phyloP scores from a whole-genome alignment of 2,888 invertebrate species.

The Eupsilia transversa region DNA sequence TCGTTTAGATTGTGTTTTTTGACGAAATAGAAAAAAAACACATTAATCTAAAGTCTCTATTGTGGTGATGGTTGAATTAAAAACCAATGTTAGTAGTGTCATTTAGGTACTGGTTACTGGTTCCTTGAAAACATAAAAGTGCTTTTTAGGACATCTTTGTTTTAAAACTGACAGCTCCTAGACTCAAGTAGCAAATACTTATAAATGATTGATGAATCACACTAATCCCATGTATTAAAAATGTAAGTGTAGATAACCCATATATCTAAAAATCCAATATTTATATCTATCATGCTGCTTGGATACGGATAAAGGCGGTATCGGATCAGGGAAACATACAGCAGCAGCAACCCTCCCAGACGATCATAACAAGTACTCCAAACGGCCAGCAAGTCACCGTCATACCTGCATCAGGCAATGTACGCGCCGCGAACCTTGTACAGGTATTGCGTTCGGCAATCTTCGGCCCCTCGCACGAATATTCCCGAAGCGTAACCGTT shows the following conservation, averaged over 20 bases:
- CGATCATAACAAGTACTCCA: conserved; percentile 93
- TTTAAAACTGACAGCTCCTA: neutral
- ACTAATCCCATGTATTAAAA: conserved; percentile 2
- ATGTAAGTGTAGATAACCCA: neutral
- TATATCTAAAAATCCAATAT: conserved; percentile 21
- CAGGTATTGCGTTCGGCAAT: conserved; percentile 80
- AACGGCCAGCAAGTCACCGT: conserved; percentile 96
- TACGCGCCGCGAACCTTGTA: conserved; percentile 81
- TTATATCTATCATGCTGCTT: conserved; percentile 76
- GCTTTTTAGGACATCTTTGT: neutral
- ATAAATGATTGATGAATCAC: neutral
- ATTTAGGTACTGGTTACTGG: neutral
- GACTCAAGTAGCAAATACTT: neutral
- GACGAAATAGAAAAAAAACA: no score
- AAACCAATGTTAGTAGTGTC: neutral
- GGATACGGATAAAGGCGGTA: conserved; percentile 85
- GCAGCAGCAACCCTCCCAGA: conserved; percentile 88
- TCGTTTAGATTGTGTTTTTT: neutral
- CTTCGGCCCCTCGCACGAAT: conserved; percentile 68
- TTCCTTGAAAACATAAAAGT: neutral
- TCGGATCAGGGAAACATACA: conserved; percentile 80
- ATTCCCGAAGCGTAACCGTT: conserved; percentile 69
- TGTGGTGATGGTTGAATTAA: neutral
- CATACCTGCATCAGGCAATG: conserved; percentile 92
- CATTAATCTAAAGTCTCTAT: neutral